A percentile compares a stretch with the other conserved stretches of the same genome.
These are phyloP conservation scores for Nothocercus nigrocapillus DNA, from an alignment of 2,113 vertebrate genomes.

Conservation along the genomic window DNA sequence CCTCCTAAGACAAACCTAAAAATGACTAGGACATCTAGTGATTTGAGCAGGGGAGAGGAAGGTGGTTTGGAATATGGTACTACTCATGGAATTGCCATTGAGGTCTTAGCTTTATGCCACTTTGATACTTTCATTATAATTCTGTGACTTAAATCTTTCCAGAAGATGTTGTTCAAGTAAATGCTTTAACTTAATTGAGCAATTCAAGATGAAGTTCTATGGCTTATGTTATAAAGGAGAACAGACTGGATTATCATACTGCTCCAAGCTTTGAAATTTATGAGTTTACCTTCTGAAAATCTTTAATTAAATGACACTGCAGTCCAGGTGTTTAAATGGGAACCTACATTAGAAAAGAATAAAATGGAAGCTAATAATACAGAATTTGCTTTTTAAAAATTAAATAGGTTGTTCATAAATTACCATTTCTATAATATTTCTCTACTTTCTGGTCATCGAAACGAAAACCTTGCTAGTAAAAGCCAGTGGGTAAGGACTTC, in stretches of 20 bases:
- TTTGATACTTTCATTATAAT: slow-evolving; percentile 35
- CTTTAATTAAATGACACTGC: background rate
- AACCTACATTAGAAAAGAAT: background rate
- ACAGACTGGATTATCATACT: background rate
- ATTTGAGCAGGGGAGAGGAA: slow-evolving; percentile 1
- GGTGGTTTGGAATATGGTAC: slow-evolving; percentile 8
- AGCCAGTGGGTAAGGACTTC: background rate
- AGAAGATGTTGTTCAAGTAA: slow-evolving; percentile 12
- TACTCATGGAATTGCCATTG: slow-evolving; percentile 11
- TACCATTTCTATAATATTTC: too few species aligned
- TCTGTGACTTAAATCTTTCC: background rate
- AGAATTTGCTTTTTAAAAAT: too few species aligned
- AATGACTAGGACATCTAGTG: background rate
- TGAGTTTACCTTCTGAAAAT: background rate
- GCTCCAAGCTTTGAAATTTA: background rate
- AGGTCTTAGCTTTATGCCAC: background rate
- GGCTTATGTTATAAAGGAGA: background rate
- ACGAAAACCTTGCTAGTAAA: background rate
- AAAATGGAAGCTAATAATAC: too few species aligned
- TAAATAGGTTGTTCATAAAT: too few species aligned
- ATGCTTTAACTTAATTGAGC: background rate
- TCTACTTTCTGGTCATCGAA: background rate
- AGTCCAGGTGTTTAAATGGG: too few species aligned
- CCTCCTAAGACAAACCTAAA: background rate
- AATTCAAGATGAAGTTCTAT: background rate